A percentile compares a stretch with the other conserved stretches of the same genome.
phyloP scores from a whole-genome alignment of 1,140 invertebrate species.

The Scaptomyza graminum region DNA sequence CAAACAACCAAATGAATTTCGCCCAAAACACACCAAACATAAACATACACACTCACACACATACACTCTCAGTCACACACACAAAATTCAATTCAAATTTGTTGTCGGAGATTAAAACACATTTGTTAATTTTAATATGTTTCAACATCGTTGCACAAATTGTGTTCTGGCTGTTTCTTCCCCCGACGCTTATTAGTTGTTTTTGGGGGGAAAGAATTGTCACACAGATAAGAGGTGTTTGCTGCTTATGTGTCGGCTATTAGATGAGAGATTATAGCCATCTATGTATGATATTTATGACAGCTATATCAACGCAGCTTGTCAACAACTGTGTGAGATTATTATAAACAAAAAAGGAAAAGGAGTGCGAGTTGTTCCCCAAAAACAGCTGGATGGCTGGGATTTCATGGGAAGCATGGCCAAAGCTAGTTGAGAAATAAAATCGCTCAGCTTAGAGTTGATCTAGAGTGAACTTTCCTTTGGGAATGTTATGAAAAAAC shows the following conservation, averaged over 20 bases:
- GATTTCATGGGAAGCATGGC: conserved; percentile 20
- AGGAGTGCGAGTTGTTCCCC: conserved; percentile 14
- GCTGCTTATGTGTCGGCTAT: conserved; percentile 32
- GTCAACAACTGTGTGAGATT: conserved; percentile 39
- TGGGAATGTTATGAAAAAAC: not conserved
- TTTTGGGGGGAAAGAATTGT: conserved; percentile 4
- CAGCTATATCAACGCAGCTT: conserved; percentile 44
- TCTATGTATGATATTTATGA: conserved; percentile 29
- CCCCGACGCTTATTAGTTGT: not conserved
- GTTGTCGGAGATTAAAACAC: conserved; percentile 80
- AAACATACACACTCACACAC: conserved; percentile 17
- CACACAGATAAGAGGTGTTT: conserved; percentile 41
- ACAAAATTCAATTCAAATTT: conserved; percentile 71
- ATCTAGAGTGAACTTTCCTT: too few relatives aligned
- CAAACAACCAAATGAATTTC: conserved; percentile 46
- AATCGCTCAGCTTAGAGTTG: not conserved
- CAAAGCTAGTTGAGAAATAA: not conserved
- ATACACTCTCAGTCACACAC: conserved; percentile 17
- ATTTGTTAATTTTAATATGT: conserved; percentile 81
- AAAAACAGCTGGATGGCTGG: conserved; percentile 22
- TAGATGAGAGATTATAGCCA: conserved; percentile 23
- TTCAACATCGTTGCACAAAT: conserved; percentile 72
- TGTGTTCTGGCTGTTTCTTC: conserved; percentile 12
- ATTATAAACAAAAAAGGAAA: not conserved
- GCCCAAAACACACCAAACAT: conserved; percentile 32